These are phyloP conservation scores for Euzophera pinguis DNA, from an alignment of 2,888 invertebrate species.

Conservation along the genomic window DNA sequence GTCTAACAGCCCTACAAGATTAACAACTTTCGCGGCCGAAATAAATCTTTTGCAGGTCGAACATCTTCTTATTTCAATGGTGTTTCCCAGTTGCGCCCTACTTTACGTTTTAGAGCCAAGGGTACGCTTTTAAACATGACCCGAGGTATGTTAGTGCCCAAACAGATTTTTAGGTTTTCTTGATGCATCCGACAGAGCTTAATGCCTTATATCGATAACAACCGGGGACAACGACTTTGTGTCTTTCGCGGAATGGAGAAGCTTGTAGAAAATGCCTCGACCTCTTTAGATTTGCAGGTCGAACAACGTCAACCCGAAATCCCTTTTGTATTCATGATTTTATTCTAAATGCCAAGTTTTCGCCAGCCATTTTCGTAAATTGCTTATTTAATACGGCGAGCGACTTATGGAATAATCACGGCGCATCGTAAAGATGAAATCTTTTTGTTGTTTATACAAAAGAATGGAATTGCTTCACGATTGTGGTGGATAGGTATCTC, in stretches of 20 bases:
- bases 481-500: conserved; percentile 31
- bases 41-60: conserved; percentile 12
- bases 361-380: conserved; percentile 34
- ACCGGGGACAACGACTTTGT: no score
- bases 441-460: conserved; percentile 54
- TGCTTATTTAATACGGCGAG: conserved; percentile 38
- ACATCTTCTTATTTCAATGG: no score
- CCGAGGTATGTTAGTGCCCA: no score
- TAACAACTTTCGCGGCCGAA: conserved; percentile 46
- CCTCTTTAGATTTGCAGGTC: no score
- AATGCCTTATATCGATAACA: no score
- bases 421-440: conserved; percentile 43
- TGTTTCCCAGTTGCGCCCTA: no score
- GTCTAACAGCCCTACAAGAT: conserved; percentile 51
- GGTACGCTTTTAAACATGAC: no score
- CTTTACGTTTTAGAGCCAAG: no score
- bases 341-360: conserved; percentile 9
- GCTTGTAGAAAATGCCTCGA: no score
- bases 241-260: no score
- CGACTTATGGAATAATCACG: conserved; percentile 44
- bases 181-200: no score
- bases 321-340: conserved; percentile 8
- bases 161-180: no score
- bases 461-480: conserved; percentile 43
- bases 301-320: not conserved